Conservation (phyloP, 2,113 vertebrate species). For the Pantherophis guttatus region DNA sequence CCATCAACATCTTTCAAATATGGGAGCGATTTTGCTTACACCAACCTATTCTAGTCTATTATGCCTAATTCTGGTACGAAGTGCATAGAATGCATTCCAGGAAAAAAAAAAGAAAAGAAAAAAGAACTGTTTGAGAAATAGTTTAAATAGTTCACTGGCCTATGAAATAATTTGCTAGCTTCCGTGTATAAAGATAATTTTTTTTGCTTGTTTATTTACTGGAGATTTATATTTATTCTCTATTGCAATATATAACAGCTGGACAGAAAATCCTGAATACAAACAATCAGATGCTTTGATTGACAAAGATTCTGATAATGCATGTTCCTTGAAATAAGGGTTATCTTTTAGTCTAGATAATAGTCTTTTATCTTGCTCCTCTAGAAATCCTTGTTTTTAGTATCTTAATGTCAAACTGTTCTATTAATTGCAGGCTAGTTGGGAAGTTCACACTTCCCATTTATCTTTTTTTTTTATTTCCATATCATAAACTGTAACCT, state of each 20-base stretch:
- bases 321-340: background rate
- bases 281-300: background rate
- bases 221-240: background rate
- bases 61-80: background rate
- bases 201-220: background rate
- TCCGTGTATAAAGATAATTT: background rate
- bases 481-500: background rate
- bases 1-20: background rate
- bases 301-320: background rate
- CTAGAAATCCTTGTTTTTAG: background rate
- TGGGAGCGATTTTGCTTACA: background rate
- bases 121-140: background rate
- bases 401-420: background rate
- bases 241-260: background rate
- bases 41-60: background rate
- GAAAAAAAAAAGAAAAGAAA: too few species aligned
- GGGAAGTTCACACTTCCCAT: background rate
- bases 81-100: background rate
- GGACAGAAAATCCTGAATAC: background rate
- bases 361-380: background rate
- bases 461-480: background rate
- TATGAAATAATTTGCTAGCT: background rate
- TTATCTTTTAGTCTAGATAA: background rate
- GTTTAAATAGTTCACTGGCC: background rate
- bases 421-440: constrained; percentile 8